These are phyloP conservation scores for Eulemur coronatus DNA, from an alignment of 2,797 vertebrate genomes.

Conservation along the genomic window DNA sequence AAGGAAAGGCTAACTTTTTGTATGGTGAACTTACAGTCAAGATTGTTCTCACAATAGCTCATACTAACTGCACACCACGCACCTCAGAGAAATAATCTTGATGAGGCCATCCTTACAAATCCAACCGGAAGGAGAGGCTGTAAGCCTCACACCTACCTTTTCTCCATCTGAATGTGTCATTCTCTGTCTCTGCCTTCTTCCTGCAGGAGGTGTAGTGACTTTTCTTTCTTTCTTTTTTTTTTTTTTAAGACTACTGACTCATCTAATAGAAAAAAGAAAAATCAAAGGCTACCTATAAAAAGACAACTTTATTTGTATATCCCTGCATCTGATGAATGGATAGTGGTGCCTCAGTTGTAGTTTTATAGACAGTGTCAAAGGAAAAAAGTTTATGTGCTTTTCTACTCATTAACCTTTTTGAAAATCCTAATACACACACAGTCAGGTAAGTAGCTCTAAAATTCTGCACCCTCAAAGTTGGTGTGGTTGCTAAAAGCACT, in stretches of 20 bases:
- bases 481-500: background rate
- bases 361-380: conserved; percentile 25
- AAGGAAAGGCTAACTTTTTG: background rate
- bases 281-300: conserved; percentile 39
- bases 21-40: background rate
- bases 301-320: background rate
- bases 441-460: background rate
- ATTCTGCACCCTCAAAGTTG: background rate
- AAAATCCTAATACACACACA: background rate
- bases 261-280: background rate
- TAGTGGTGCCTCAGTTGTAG: background rate
- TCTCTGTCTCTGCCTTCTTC: background rate
- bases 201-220: background rate
- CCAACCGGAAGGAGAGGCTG: background rate
- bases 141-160: background rate
- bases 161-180: background rate
- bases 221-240: background rate
- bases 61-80: background rate
- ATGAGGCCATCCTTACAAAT: background rate
- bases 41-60: background rate
- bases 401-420: conserved; percentile 6
- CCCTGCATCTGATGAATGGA: background rate
- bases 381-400: background rate
- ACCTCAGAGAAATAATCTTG: background rate
- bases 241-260: conserved; percentile 33